phyloP scores from a whole-genome alignment of 2,113 vertebrate genomes.

The Arvicanthis niloticus region DNA sequence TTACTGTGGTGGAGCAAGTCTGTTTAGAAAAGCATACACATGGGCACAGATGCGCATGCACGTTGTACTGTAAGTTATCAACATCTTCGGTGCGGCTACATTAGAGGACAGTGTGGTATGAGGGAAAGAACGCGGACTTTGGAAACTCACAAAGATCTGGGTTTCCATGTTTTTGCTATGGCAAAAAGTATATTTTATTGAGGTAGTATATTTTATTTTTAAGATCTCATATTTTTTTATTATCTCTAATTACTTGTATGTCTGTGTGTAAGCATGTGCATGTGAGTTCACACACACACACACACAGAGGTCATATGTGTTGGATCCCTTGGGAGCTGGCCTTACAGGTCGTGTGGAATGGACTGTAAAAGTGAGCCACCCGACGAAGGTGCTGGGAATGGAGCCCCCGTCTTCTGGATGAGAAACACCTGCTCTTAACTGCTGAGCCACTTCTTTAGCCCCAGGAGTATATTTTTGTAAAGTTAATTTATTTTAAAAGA shows the following conservation, averaged over 20 bases:
- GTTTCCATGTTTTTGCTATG: background rate
- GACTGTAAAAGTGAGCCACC: background rate
- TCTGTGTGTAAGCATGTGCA: background rate
- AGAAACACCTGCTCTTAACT: background rate
- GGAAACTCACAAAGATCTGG: background rate
- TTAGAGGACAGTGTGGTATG: background rate
- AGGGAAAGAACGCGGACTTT: background rate
- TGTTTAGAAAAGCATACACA: background rate
- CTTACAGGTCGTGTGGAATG: background rate
- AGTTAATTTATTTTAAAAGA: background rate
- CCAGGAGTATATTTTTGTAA: background rate
- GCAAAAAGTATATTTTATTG: background rate
- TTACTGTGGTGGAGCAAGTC: background rate
- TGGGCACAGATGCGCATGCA: background rate
- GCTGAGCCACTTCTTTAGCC: background rate
- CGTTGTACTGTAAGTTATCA: background rate
- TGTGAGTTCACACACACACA: background rate
- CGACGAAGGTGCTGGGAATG: no score
- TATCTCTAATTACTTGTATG: background rate
- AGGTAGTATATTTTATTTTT: background rate
- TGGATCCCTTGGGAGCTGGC: background rate
- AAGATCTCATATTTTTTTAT: background rate
- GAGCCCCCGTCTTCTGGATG: background rate
- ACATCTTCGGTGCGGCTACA: background rate
- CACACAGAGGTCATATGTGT: background rate